Conservation (phyloP, 2,888 invertebrate species). For the Lithodes maja region DNA sequence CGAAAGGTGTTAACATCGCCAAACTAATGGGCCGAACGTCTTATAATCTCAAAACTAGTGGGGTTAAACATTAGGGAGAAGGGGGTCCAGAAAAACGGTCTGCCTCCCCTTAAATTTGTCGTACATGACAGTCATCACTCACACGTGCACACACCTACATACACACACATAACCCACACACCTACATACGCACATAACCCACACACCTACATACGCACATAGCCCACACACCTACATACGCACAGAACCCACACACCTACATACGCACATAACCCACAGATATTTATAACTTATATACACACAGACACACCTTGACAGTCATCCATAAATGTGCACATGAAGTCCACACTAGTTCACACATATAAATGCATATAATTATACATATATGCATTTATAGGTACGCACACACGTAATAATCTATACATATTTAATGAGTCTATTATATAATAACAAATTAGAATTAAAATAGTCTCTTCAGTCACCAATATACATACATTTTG, state of each 20-base stretch:
- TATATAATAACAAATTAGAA: conserved; percentile 16
- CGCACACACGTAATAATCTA: conserved; percentile 26
- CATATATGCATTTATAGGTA: conserved; percentile 34
- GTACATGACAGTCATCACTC: neutral
- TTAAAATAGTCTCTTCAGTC: conserved; percentile 8
- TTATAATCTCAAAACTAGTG: no score
- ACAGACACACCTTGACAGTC: conserved; percentile 4
- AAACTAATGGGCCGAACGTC: no score
- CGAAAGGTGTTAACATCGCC: no score
- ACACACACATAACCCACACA: conserved; percentile 14
- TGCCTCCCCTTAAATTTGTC: no score
- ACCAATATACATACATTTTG: conserved; percentile 10
- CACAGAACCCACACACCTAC: neutral
- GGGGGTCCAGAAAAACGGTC: no score
- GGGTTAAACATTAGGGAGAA: no score
- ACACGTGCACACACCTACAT: conserved; percentile 26
- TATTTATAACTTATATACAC: neutral
- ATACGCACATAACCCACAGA: neutral
- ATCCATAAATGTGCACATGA: conserved; percentile 7
- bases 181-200: conserved; percentile 1
- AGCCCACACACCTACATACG: neutral
- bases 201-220: neutral
- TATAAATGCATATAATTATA: conserved; percentile 35
- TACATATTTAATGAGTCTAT: neutral
- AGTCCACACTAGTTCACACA: conserved; percentile 8